Evolutionary conservation across 2,797 vertebrate genomes (phyloP).

Genomic region (Bovichtus diacanthus): DNA sequence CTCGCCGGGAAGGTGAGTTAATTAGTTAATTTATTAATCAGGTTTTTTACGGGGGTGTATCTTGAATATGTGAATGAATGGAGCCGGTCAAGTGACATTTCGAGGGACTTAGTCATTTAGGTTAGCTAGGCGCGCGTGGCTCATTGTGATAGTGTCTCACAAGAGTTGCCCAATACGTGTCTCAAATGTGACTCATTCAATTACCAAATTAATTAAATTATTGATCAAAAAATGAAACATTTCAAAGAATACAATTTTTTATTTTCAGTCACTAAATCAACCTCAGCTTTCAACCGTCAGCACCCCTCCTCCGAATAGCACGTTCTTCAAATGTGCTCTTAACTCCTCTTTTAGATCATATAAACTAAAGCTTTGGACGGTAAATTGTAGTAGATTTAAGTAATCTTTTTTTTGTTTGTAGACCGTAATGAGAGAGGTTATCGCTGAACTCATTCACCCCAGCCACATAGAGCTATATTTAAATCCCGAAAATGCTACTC

Average conservation of each 20-base stretch:
- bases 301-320: too few relatives aligned
- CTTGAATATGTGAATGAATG: constrained; percentile 32
- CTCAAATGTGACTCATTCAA: rapidly evolving
- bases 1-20: constrained; percentile 74
- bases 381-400: neutral
- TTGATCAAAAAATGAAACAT: rapidly evolving
- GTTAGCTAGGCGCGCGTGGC: constrained; percentile 2
- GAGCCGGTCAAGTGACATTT: constrained; percentile 22
- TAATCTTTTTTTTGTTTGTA: neutral
- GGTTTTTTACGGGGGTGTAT: rapidly evolving
- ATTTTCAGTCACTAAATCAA: neutral
- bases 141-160: neutral
- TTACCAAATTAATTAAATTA: neutral
- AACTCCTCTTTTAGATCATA: neutral
- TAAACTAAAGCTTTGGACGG: neutral
- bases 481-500: neutral
- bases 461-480: constrained; percentile 11
- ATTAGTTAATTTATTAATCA: constrained; percentile 23
- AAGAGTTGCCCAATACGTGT: rapidly evolving
- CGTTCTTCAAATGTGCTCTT: neutral
- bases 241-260: rapidly evolving
- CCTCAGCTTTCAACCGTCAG: too few relatives aligned
- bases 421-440: neutral
- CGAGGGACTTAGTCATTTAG: neutral
- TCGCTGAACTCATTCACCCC: neutral